phyloP scores from a whole-genome alignment of 2,113 vertebrate species.

The Casuarius casuarius region DNA sequence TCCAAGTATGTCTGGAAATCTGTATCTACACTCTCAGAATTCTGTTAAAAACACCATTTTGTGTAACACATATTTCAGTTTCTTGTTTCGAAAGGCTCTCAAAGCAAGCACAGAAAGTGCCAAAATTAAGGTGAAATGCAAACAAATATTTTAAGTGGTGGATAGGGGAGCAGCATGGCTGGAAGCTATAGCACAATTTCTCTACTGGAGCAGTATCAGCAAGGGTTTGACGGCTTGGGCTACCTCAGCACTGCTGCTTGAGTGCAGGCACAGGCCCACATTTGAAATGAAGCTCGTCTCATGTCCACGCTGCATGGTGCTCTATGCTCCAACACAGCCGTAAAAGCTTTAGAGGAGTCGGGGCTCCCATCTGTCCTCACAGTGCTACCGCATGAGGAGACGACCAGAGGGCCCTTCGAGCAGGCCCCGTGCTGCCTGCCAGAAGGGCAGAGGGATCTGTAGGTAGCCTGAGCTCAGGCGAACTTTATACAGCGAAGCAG shows the following conservation, averaged over 20 bases:
- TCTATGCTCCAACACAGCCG: accelerated
- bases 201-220: neutral
- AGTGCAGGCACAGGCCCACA: neutral
- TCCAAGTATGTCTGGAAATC: neutral
- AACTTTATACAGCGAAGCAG: too few species aligned
- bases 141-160: neutral
- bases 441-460: neutral
- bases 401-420: neutral
- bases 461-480: neutral
- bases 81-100: neutral
- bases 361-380: neutral
- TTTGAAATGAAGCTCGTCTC: neutral
- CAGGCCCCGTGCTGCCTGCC: neutral
- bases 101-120: neutral
- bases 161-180: neutral
- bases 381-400: neutral
- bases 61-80: neutral
- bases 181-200: neutral
- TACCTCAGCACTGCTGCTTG: neutral
- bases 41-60: neutral
- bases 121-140: neutral
- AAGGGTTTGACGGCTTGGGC: neutral
- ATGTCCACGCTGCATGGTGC: accelerated
- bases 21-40: neutral
- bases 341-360: neutral